phyloP scores from a whole-genome alignment of 1,140 invertebrate genomes.

The Heliconius eleuchia region DNA sequence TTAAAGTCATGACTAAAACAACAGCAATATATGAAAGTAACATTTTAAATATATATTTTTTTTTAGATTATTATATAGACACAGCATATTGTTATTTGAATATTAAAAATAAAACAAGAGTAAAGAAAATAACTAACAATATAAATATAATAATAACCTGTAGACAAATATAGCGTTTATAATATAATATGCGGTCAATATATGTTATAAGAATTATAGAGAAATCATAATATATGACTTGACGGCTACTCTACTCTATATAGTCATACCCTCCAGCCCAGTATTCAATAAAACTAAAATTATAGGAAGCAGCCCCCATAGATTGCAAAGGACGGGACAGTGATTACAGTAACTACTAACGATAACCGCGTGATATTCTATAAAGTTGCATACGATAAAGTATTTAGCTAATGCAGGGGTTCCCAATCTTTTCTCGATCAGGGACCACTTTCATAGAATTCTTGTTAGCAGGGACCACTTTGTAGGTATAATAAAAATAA shows the following conservation, averaged over 20 bases:
- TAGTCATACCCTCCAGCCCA: slow-evolving; percentile 39
- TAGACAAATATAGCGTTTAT: background rate
- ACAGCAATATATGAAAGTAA: too few relatives aligned
- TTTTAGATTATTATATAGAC: too few relatives aligned
- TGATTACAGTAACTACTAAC: slow-evolving; percentile 52
- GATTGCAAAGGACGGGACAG: slow-evolving; percentile 48
- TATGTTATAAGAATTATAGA: slow-evolving; percentile 35
- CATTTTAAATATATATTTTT: too few relatives aligned
- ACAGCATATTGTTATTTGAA: too few relatives aligned
- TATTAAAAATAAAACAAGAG: too few relatives aligned
- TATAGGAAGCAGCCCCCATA: slow-evolving; percentile 56
- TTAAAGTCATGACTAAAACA: too few relatives aligned
- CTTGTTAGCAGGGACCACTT: too few relatives aligned
- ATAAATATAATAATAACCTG: background rate
- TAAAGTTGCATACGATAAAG: slow-evolving; percentile 52
- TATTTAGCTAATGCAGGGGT: slow-evolving; percentile 41
- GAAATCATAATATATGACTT: slow-evolving; percentile 50
- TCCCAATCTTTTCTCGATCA: too few relatives aligned
- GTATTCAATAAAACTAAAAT: slow-evolving; percentile 61
- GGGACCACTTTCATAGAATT: too few relatives aligned
- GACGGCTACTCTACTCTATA: slow-evolving; percentile 42
- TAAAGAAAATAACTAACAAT: background rate
- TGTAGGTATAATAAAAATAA: too few relatives aligned
- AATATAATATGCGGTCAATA: background rate
- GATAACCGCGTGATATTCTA: slow-evolving; percentile 59